Evolutionary conservation across 2,888 invertebrate genomes (phyloP), one percentile per base, ranked within the genome.

Genomic region (Caenorhabditis afra): DNA sequence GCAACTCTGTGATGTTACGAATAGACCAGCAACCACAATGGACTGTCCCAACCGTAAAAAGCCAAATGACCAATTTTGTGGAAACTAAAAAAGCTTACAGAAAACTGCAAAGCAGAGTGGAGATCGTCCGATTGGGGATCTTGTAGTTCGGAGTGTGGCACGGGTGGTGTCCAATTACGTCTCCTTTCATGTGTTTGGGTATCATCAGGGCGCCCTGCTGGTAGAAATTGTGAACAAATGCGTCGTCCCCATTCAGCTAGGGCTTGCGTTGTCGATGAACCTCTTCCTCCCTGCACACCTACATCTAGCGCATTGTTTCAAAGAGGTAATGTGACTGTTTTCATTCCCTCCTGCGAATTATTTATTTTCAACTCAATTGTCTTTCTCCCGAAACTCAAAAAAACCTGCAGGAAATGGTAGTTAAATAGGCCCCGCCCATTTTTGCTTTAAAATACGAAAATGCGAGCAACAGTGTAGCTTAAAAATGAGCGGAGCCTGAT

Each of bases 161-260:
- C 93, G 75, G 93, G 94, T 86, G 96, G 97, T 0, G 94, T 95
- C 65, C 95, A 95, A 91, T 95, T 95, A 90, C 93, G 97, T 85
- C 94, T 94, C 85, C 92, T 97, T 70, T 95, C 95, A 87, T 97
- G 97, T 91, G 95, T 96, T 80, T 98, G 97, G 97, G 94, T 94
- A 87, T 94, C 94, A 7, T 94, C 94, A 20, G 94, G 94, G 86
- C 93, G 93, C 88, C 94, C 95, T 37, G 96, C 96, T 8, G 95
- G 94, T 16, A 94, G 94, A 81, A 95, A 95, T 16, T 97, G 97
- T 61, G 86, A 87, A 35, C 81, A 81, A 49, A 75, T 83, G 52
- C 68, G 81, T 45, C 70, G 88, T 16, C 88, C 88, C n/a, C 71
- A 85, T 41, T 85, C 89, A 18, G 88, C 89, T 18, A 77, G 87